Evolutionary conservation across 2,797 vertebrate genomes (phyloP).

Genomic region (Chelon labrosus): DNA sequence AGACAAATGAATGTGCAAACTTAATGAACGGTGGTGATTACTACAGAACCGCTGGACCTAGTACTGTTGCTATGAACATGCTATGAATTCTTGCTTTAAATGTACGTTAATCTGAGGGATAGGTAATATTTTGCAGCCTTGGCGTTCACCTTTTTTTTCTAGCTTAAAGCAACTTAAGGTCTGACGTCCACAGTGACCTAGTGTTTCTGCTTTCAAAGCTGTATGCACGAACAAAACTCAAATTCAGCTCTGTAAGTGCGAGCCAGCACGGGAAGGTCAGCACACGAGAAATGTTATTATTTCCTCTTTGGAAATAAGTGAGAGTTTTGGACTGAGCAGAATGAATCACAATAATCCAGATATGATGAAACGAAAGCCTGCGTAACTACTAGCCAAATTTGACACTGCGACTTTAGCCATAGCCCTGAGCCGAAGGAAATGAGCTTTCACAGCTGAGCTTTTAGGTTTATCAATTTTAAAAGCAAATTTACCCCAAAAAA

Average conservation of each 20-base stretch:
- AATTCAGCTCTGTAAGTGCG: not conserved
- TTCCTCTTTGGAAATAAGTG: constrained; percentile 25
- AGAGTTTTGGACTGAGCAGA: constrained; percentile 4
- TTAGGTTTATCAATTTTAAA: constrained; percentile 59
- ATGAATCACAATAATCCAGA: constrained; percentile 48
- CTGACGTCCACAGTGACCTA: constrained; percentile 6
- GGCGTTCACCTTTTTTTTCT: not conserved
- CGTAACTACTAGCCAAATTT: constrained; percentile 42
- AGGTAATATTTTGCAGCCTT: not conserved
- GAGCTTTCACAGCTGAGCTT: constrained; percentile 60
- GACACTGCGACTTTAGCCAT: constrained; percentile 44
- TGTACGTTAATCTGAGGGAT: not conserved
- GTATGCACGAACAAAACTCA: constrained; percentile 16
- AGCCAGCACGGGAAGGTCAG: constrained; percentile 1
- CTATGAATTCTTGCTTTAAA: not conserved
- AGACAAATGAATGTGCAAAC: not conserved
- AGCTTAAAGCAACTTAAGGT: not conserved
- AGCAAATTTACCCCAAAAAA: constrained; percentile 27
- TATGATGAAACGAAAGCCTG: constrained; percentile 40
- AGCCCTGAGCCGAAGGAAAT: constrained; percentile 54
- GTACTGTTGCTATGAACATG: no score
- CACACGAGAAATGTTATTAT: not conserved
- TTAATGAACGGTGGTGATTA: not conserved
- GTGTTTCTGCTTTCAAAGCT: constrained; percentile 6
- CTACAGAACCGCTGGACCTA: no score